Base-by-base conservation (phyloP, 2,888 invertebrate genomes). In the Microctonus hyperodae region DNA sequence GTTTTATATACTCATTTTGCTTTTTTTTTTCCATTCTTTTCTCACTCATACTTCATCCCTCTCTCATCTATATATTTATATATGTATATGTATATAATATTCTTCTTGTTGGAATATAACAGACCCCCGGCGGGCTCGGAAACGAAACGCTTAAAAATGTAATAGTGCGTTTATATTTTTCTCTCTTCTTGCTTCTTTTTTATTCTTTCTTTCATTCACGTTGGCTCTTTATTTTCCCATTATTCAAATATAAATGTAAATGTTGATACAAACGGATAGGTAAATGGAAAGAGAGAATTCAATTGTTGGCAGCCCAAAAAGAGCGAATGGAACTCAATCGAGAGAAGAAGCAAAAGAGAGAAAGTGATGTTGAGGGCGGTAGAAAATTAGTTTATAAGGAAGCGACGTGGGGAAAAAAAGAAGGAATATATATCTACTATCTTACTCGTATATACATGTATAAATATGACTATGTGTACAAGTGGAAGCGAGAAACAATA, bases 231-330 rank as follows among this genome's bases (percentile, higher is more conserved):
- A 81, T 81, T 83, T 82, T 78, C 78, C 83, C 82, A 83, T 84
- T 84, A 84, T 84, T 84, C 83, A 84, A 83, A 84, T 84, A 83
- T 83, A 83, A 83, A 84, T 83, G 83, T 83, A 84, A 84, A 83
- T 83, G 83, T 84, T 84, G 83, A 82, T 84, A 84, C 83, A 83
- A 83, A 83, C 81, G 83, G 81, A 83, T 83, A 83, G 83, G 82
- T 81, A 82, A 81, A 82, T 81, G 81, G 81, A 83, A 80, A 81
- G 82, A 82, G 82, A 82, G 82, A 82, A 83, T 83, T 83, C 79
- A 82, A 84, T 83, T 84, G 83, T 83, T 81, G 68, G 65, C 68
- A 37, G 44, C 68, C 56, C 23, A 70, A 72, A 69, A 67, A 67
- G 65, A 68, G 69, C 65, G 70, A 25, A 55, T 51, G 61, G 40